Percentiles rank a stretch among this genome's conserved stretches.
Conservation (phyloP, 2,888 invertebrate species). For the Apotomis capreana region DNA sequence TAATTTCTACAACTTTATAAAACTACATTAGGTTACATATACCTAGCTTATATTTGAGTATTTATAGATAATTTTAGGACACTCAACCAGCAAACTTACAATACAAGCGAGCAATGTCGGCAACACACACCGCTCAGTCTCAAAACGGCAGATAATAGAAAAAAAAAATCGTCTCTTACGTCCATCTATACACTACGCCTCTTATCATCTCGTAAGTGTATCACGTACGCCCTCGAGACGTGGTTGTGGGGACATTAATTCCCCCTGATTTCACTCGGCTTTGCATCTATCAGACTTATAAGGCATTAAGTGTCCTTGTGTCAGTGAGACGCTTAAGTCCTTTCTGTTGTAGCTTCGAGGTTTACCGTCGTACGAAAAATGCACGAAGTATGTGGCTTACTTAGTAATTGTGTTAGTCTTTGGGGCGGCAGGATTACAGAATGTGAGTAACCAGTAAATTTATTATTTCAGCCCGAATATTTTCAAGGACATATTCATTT, state of each 20-base stretch:
- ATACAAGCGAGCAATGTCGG: too few relatives aligned
- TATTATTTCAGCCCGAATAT: too few relatives aligned
- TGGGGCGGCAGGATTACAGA: neutral
- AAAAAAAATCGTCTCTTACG: too few relatives aligned
- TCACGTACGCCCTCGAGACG: slow-evolving; percentile 7
- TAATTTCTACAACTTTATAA: too few relatives aligned
- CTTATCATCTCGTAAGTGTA: slow-evolving; percentile 5
- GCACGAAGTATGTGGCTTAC: neutral
- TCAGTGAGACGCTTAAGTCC: neutral
- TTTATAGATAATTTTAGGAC: too few relatives aligned
- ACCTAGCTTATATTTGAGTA: too few relatives aligned
- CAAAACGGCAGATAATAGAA: too few relatives aligned
- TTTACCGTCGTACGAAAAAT: neutral
- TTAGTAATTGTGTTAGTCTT: neutral
- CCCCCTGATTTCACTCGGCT: slow-evolving; percentile 4
- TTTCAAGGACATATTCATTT: too few relatives aligned
- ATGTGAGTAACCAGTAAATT: too few relatives aligned
- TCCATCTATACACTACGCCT: neutral
- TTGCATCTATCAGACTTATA: neutral
- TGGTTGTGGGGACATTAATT: slow-evolving; percentile 7
- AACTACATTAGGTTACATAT: too few relatives aligned
- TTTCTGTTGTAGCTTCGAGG: neutral
- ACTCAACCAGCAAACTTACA: too few relatives aligned
- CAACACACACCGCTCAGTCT: too few relatives aligned
- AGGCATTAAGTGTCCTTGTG: neutral